Evolutionary conservation across 2,888 invertebrate species (phyloP), one percentile per base, ranked within the genome.

Genomic region (Lymantria dispar): DNA sequence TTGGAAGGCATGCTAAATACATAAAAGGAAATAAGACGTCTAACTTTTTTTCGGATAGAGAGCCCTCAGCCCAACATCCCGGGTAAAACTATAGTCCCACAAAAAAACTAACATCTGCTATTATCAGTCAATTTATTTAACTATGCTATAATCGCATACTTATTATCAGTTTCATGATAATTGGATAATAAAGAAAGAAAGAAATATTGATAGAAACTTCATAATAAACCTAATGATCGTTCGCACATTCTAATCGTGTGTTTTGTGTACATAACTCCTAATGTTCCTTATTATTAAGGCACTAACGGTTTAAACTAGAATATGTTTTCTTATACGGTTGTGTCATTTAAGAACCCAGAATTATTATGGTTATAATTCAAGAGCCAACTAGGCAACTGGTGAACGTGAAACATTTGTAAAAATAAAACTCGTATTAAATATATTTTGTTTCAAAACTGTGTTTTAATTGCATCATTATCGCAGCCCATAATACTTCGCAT

Each of bases 351-450:
- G 60, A 75, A 60, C 70, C 80, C 79, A 72, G 74, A 76, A 73
- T 77, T 78, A 77, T 77, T 78, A 74, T 78, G 77, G 76, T 70
- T 77, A 77, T 77, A 66, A 63, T 58, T n/a, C 62, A 52, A 75
- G 70, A 72, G 80, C 79, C 71, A 62, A 68, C 39, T 68, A 78
- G 83, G 83, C 86, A 72, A 71, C 76, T 74, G 74, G 61, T 58
- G 63, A 68, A 59, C 60, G 64, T 61, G 70, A n/a, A n/a, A 63
- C 73, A 83, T 81, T 83, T 87, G 84, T 85, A 83, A 78, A 38
- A 78, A 79, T 70, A 78, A 80, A 81, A 82, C 82, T 84, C 83
- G 84, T 87, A 86, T 83, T 87, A 85, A 87, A 88, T 87, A 87
- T 86, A 86, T 87, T 87, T 88, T 87, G 86, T 87, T 87, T 87